Base-by-base conservation (phyloP, 1,140 invertebrate species). In the Cherax destructor region DNA sequence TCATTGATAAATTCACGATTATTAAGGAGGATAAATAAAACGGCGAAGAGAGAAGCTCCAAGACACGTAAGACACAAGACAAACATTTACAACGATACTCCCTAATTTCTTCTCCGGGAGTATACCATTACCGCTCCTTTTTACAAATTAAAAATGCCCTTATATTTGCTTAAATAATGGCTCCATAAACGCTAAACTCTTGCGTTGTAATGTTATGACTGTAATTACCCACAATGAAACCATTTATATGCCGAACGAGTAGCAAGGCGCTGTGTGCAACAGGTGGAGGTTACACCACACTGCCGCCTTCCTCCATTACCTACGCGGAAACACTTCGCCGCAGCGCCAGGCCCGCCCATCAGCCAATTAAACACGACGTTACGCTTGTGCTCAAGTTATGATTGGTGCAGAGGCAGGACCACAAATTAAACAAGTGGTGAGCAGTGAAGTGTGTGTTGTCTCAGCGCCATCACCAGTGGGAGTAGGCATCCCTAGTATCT, bases 61-160 rank as follows among this genome's bases (percentile, higher is more conserved):
- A n/a, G n/a, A n/a, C n/a, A n/a, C n/a, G n/a, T n/a, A n/a, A n/a
- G n/a, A n/a, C n/a, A n/a, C n/a, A n/a, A n/a, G n/a, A n/a, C n/a
- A n/a, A 6, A 56, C 52, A 56, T 56, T 56, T 6, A 56, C 52
- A 56, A 4, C 52, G 10, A 56, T 56, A 56, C 52, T 72, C 49
- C n/a, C 61, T 83, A 89, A 89, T 83, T 83, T 83, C 49, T 89
- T 79, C 80, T 41, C 50, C 4, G 52, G 61, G 21, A 83, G 87
- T 50, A 61, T 72, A 30, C 87, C 77, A 89, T 89, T 89, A 89
- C 79, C 65, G 52, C 49, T 52, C 47, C 50, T 81, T 49, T 89
- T 89, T 89, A 83, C 87, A 89, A 89, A 83, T 89, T 89, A 89
- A 83, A 81, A 80, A 89, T 81, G 72, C 78, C 87, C 79, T 89